Evolutionary conservation across 2,888 invertebrate genomes (phyloP), one percentile per base, ranked within the genome.

Genomic region (Adelognathus sp.): DNA sequence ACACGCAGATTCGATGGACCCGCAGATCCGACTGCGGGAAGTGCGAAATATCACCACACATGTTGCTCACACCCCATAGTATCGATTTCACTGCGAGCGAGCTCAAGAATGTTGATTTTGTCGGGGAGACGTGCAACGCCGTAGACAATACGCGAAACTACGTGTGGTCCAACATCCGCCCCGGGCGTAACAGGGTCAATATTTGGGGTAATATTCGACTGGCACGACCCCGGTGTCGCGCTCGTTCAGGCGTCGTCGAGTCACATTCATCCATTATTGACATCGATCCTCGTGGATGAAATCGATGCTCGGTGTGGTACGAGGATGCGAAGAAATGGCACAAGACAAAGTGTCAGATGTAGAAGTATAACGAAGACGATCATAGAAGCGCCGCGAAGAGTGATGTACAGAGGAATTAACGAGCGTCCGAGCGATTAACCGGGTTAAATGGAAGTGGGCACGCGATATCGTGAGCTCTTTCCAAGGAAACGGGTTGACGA

Each of bases 341-440:
- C n/a, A 18, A 52, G 46, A 33, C 39, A 33, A 29, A 18, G 60
- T 9, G 36, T 27, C 14, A 9, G 39, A n/a, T n/a, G n/a, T n/a
- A 54, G 24, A 39, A 64, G n/a, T n/a, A 44, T 46, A 77, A 67
- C 73, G 61, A 46, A 41, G 70, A 71, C 73, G 82, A 83, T 82
- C 78, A n/a, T n/a, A 83, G 82, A 84, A 81, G 81, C 61, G 81
- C 76, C 82, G 82, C 76, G 84, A 66, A 83, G 66, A 75, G 27
- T 50, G 66, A 66, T 74, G 61, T 81, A 84, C 83, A 80, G n/a
- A n/a, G 80, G 85, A 88, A 87, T 87, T 86, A 88, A 87, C 86
- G 84, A 87, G 87, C 84, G 81, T 82, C 71, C 83, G 84, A 87
- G 70, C 84, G 84, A 87, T 88, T 88, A 87, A 88, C 86, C 85